Base-by-base conservation (phyloP, 2,113 vertebrate species). In the Corvus moneduloides region DNA sequence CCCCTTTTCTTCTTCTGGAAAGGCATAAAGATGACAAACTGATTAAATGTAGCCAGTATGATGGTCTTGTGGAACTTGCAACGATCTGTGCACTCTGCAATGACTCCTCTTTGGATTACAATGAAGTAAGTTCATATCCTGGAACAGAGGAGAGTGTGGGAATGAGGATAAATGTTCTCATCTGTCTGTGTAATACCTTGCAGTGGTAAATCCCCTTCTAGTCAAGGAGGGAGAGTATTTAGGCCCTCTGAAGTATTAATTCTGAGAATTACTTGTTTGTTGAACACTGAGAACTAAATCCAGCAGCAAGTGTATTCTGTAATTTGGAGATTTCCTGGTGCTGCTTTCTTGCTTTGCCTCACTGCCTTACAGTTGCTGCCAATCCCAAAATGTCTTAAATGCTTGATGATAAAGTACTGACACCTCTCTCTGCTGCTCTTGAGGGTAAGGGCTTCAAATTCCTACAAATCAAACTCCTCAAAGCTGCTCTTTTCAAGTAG, bases 81-180 rank as follows among this genome's bases (percentile, higher is more conserved):
- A 99, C 99, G 1, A 99, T 99, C 96, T 99, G 99, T 91, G 99
- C 99, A 4, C 98, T 99, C 77, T 99, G 99, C 93, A 99, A 99
- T 33, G 99, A 99, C 97, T 99, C 99, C 86, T 99, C 99, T 17
- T 97, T 99, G 98, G 99, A 99, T 97, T 99, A 98, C 94, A 99
- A 99, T 67, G 99, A 99, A 98, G 99, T 99, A 87, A 94, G 98
- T 80, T 33, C 62, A 14, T 69, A 20, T 35, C 37, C 87, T 95
- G 62, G 55, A 77, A 62, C 54, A 97, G 58, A 68, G 46, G 56
- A 46, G 73, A 35, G 35, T 16, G 30, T 28, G 66, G 86, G 52
- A 90, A 75, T 46, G 55, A 89, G 74, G 48, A 46, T 35, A 27
- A 84, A 27, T 52, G 37, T 71, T 94, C 77, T 78, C 32, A 56